Conservation (phyloP, 1,140 invertebrate genomes). For the Formica exsecta region DNA sequence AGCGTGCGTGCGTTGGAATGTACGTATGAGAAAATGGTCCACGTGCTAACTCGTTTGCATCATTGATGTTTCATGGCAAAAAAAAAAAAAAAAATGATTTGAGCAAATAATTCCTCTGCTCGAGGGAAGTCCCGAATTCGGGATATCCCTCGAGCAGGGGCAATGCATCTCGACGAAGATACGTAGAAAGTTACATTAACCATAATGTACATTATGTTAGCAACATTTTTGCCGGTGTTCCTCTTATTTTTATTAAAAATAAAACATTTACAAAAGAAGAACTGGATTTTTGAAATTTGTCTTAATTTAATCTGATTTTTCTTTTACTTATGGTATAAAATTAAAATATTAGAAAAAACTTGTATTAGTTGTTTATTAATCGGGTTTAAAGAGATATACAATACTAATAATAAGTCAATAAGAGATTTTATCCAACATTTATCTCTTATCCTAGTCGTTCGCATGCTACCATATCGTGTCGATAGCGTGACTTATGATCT, state of each 20-base stretch:
- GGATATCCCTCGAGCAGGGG: background rate
- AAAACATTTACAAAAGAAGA: background rate
- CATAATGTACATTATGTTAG: background rate
- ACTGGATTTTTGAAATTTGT: background rate
- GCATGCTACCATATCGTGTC: background rate
- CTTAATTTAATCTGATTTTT: background rate
- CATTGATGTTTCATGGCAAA: background rate
- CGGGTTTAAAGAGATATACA: background rate
- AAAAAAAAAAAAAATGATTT: background rate
- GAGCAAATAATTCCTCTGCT: too few species aligned
- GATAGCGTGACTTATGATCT: background rate
- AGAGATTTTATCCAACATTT: background rate
- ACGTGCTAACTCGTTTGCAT: background rate
- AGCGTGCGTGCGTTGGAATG: constrained; percentile 14
- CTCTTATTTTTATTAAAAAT: background rate
- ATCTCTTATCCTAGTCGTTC: background rate
- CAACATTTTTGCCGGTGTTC: background rate
- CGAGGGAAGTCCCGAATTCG: too few species aligned
- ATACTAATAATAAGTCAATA: too few species aligned
- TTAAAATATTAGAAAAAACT: background rate
- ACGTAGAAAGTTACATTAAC: background rate
- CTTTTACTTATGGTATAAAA: background rate
- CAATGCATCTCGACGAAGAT: constrained; percentile 1
- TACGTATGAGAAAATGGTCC: constrained; percentile 16
- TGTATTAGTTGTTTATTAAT: background rate